A percentile compares a stretch with the other conserved stretches of the same genome.
phyloP scores from a whole-genome alignment of 1,140 invertebrate genomes.

The Drosophila cardini region DNA sequence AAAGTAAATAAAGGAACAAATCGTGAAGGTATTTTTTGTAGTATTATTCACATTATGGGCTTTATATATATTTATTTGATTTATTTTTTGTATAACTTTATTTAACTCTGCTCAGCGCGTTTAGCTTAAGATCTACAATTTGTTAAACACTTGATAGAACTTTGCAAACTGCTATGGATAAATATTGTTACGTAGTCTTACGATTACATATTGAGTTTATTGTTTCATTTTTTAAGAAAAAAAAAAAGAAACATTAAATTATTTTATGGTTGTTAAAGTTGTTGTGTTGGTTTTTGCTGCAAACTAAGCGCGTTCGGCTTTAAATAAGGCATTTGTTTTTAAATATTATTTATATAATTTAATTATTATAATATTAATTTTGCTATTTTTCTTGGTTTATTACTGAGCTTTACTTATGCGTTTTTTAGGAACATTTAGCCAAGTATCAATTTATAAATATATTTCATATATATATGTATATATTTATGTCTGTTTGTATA shows the following conservation, averaged over 20 bases:
- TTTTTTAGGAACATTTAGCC: slow-evolving; percentile 75
- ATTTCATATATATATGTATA: slow-evolving; percentile 34
- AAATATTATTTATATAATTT: slow-evolving; percentile 15
- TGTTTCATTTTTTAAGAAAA: slow-evolving; percentile 26
- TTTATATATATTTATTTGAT: slow-evolving; percentile 27
- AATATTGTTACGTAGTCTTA: slow-evolving; percentile 30
- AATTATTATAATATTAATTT: slow-evolving; percentile 17
- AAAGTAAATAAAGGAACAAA: slow-evolving; percentile 32
- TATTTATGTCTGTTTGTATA: slow-evolving; percentile 32
- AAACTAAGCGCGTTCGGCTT: slow-evolving; percentile 74
- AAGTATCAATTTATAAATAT: slow-evolving; percentile 59
- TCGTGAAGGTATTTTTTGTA: slow-evolving; percentile 14
- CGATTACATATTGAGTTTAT: slow-evolving; percentile 36
- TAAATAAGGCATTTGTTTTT: slow-evolving; percentile 77
- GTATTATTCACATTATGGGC: slow-evolving; percentile 27
- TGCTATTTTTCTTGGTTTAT: slow-evolving; percentile 32
- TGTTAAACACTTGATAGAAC: slow-evolving; percentile 40
- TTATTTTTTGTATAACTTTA: slow-evolving; percentile 34
- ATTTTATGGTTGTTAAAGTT: slow-evolving; percentile 37
- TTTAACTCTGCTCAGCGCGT: slow-evolving; percentile 48
- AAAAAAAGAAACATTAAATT: slow-evolving; percentile 30
- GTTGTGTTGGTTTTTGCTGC: slow-evolving; percentile 61
- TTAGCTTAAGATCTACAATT: slow-evolving; percentile 46
- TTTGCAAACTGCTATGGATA: slow-evolving; percentile 36
- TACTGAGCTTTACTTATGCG: slow-evolving; percentile 43